A percentile compares a stretch with the other conserved stretches of the same genome.
These are phyloP conservation scores for Propithecus coquereli DNA, from an alignment of 2,113 vertebrate genomes.

Conservation along the genomic window DNA sequence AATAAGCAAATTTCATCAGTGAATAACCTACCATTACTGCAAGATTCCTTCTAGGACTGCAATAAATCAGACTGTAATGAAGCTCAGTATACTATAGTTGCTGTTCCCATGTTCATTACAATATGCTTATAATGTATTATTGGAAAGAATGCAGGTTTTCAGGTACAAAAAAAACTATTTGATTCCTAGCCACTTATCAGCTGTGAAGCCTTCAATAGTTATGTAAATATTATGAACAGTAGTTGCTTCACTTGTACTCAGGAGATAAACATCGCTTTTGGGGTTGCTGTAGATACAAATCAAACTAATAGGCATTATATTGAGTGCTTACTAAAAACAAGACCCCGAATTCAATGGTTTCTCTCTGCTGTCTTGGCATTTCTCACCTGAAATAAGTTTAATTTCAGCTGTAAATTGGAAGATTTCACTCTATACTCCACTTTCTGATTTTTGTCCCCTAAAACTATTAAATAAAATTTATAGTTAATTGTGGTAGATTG, in stretches of 20 bases:
- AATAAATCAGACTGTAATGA: not conserved
- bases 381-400: not conserved
- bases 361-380: not conserved
- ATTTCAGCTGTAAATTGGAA: slow-evolving; percentile 4
- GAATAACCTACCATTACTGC: not conserved
- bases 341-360: not conserved
- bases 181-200: not conserved
- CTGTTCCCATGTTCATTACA: not conserved
- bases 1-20: not conserved
- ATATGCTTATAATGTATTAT: not conserved
- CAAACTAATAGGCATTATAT: not conserved
- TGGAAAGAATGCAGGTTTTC: not conserved
- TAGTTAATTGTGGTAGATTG: not conserved
- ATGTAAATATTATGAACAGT: not conserved
- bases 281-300: not conserved
- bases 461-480: not conserved
- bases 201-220: not conserved
- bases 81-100: not conserved
- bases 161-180: not conserved
- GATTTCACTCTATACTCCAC: not conserved
- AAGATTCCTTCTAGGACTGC: not conserved
- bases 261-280: not conserved
- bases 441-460: not conserved
- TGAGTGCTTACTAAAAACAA: not conserved
- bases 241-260: not conserved